Evolutionary conservation across 1,140 invertebrate species (phyloP).

Genomic region (Sinella curviseta): DNA sequence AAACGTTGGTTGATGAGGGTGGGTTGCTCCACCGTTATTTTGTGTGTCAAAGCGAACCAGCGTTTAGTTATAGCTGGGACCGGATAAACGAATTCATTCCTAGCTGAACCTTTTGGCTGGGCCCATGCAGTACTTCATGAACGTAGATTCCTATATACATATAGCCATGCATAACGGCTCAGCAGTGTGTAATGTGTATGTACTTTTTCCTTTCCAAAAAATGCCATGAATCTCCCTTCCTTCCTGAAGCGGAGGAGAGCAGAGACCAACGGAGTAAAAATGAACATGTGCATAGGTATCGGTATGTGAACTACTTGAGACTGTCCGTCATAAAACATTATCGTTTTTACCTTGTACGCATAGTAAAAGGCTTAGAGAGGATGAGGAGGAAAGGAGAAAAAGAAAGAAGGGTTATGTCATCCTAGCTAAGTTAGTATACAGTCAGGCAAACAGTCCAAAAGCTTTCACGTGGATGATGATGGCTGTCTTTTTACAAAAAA

Average conservation of each 20-base stretch:
- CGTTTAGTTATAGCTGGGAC: too few species aligned
- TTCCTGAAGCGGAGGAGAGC: too few species aligned
- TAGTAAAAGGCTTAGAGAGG: background rate
- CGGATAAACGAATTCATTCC: too few species aligned
- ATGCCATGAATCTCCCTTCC: background rate
- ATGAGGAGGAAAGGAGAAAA: background rate
- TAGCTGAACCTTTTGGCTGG: too few species aligned
- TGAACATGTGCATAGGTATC: too few species aligned
- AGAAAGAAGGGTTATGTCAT: background rate
- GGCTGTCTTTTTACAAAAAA: background rate
- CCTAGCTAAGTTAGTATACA: background rate
- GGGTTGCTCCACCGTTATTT: too few species aligned
- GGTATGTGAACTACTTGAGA: background rate
- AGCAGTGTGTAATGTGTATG: background rate
- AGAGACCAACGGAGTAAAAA: background rate
- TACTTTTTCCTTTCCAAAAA: background rate
- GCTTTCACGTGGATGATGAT: background rate
- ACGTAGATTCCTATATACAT: too few species aligned
- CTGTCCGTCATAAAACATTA: constrained; percentile 8
- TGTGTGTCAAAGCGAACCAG: too few species aligned
- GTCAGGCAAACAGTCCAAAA: background rate
- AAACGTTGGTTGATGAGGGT: background rate
- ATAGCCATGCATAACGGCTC: too few species aligned
- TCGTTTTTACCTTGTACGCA: background rate
- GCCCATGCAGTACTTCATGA: too few species aligned